Conservation (phyloP, 2,888 invertebrate species). For the Nezara viridula region DNA sequence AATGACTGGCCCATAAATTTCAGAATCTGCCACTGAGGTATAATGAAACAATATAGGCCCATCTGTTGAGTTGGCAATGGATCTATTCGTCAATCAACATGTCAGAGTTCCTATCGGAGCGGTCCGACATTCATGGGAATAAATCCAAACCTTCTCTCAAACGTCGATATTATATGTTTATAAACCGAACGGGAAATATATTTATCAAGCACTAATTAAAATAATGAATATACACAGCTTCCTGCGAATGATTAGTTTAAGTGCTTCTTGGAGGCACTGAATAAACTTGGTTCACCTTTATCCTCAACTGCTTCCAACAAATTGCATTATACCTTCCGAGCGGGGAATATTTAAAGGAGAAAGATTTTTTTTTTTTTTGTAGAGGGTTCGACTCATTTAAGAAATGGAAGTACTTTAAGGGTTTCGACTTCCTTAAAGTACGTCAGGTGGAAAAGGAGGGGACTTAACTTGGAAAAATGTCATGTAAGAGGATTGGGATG, state of each 20-base stretch:
- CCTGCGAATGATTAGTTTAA: not conserved
- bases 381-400: not conserved
- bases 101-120: not conserved
- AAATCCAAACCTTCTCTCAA: not conserved
- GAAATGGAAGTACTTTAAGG: not conserved
- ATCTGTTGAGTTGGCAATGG: not conserved
- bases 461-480: not conserved
- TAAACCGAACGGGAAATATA: not conserved
- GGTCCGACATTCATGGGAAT: not conserved
- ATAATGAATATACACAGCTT: not conserved
- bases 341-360: not conserved
- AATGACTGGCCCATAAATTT: not conserved
- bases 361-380: not conserved
- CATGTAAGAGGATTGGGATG: not conserved
- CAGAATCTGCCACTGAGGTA: not conserved
- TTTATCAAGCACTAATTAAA: not conserved
- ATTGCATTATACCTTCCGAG: not conserved
- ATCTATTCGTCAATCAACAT: not conserved
- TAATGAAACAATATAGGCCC: conserved; percentile 2
- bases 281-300: not conserved
- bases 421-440: not conserved
- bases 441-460: not conserved
- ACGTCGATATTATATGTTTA: not conserved
- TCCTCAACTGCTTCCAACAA: not conserved
- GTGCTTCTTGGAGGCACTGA: not conserved